Percentiles rank a stretch among this genome's conserved stretches.
These are phyloP conservation scores for Caenorhabditis sulstoni DNA, from an alignment of 2,888 invertebrate genomes.

Conservation along the genomic window DNA sequence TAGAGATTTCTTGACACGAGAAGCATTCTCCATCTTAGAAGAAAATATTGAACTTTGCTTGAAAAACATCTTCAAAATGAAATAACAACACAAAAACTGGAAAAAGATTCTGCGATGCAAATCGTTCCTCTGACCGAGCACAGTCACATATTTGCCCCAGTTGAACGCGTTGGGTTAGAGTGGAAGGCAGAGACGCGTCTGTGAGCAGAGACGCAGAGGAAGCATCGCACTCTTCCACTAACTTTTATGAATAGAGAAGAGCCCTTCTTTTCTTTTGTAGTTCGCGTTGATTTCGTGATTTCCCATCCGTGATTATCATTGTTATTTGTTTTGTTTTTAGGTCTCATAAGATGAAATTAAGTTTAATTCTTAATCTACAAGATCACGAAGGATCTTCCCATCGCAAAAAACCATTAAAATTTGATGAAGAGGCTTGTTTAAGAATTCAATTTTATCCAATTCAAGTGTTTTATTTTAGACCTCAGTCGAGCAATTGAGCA, in stretches of 20 bases:
- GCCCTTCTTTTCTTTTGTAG: constrained; percentile 1
- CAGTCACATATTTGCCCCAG: neutral
- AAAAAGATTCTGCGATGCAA: constrained; percentile 3
- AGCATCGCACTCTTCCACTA: constrained; percentile 16
- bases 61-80: constrained; percentile 19
- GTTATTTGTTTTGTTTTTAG: constrained; percentile 3
- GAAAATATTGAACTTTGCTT: no score
- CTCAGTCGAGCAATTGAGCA: constrained; percentile 26
- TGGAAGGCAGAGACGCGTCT: constrained; percentile 16
- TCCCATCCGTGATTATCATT: constrained; percentile 3
- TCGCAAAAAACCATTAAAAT: constrained; percentile 16
- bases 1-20: no score
- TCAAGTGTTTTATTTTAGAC: constrained; percentile 48
- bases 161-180: constrained; percentile 18
- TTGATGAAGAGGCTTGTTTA: constrained; percentile 34
- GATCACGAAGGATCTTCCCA: constrained; percentile 26
- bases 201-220: constrained; percentile 24
- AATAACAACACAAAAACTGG: constrained; percentile 14
- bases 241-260: constrained; percentile 15
- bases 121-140: constrained; percentile 8
- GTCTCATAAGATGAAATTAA: constrained; percentile 1
- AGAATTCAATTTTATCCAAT: constrained; percentile 38
- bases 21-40: no score
- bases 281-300: constrained; percentile 17
- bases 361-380: constrained; percentile 9